These are phyloP conservation scores for Catharus fuscescens DNA, from an alignment of 2,113 vertebrate species.

Conservation along the genomic window DNA sequence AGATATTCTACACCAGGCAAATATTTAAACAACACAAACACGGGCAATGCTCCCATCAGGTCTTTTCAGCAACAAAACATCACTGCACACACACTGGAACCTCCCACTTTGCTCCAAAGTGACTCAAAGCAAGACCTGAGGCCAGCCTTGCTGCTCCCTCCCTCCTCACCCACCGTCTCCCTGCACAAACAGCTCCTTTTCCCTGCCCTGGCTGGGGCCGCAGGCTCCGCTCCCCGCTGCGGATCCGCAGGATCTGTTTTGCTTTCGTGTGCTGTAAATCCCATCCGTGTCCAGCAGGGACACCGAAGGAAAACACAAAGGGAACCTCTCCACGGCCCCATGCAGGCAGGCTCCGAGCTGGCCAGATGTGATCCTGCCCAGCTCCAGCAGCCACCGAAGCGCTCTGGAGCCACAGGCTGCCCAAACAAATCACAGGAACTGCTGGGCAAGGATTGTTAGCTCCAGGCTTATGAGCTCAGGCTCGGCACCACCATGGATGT, in stretches of 20 bases:
- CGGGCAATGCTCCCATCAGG: fast-evolving
- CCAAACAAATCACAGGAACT: not conserved
- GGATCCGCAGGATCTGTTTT: not conserved
- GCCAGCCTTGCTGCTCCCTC: not conserved
- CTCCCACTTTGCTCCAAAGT: not conserved
- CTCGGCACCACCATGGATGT: not conserved
- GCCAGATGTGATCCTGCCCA: not conserved
- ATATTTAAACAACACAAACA: not conserved
- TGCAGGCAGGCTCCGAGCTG: not conserved
- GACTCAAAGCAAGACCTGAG: not conserved
- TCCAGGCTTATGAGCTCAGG: not conserved
- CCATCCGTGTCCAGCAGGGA: not conserved
- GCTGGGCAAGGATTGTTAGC: not conserved
- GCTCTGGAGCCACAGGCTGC: not conserved
- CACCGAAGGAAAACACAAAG: not conserved
- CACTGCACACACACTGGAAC: not conserved
- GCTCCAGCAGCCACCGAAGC: not conserved
- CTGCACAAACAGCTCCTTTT: not conserved
- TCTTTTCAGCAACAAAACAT: not conserved
- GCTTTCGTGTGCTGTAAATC: not conserved
- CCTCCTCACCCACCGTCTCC: not conserved
- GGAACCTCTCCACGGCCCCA: not conserved
- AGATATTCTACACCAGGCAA: not conserved
- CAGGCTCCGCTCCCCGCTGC: not conserved
- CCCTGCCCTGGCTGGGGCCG: not conserved